Percentiles rank a stretch among this genome's conserved stretches.
Conservation (phyloP, 2,113 vertebrate species). For the Hemicordylus capensis region DNA sequence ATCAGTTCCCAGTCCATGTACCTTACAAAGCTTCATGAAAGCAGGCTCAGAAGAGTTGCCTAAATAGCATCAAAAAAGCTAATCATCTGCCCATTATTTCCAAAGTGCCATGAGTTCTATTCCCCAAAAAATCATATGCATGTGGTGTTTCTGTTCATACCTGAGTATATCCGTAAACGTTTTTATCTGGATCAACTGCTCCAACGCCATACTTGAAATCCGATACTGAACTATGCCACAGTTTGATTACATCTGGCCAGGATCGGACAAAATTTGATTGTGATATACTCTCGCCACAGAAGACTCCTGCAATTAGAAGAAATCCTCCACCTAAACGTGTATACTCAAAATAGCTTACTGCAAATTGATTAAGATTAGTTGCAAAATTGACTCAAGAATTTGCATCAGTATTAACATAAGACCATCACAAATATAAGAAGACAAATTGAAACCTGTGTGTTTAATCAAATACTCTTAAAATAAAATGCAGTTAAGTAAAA, state of each 20-base stretch:
- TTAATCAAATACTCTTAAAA: no score
- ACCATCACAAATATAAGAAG: not conserved
- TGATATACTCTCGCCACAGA: constrained; percentile 7
- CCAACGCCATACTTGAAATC: constrained; percentile 14
- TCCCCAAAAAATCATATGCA: not conserved
- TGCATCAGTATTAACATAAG: not conserved
- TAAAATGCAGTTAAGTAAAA: no score
- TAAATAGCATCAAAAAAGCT: not conserved
- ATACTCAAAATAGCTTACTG: not conserved
- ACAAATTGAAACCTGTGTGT: no score
- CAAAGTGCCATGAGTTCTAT: not conserved
- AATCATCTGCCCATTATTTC: not conserved
- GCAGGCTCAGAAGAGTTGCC: not conserved
- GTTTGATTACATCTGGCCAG: not conserved
- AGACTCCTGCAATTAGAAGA: not conserved
- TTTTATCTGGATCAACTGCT: not conserved
- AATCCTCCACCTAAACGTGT: not conserved
- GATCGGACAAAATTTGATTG: not conserved
- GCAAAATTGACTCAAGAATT: not conserved
- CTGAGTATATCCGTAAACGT: constrained; percentile 18
- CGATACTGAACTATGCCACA: not conserved
- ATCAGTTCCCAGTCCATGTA: no score
- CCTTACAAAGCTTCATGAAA: no score
- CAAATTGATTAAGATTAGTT: not conserved
- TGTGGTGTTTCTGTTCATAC: not conserved